Percentiles rank a stretch among this genome's conserved stretches.
phyloP scores from a whole-genome alignment of 2,888 invertebrate genomes.

The Pycnomerus fuliginosus region DNA sequence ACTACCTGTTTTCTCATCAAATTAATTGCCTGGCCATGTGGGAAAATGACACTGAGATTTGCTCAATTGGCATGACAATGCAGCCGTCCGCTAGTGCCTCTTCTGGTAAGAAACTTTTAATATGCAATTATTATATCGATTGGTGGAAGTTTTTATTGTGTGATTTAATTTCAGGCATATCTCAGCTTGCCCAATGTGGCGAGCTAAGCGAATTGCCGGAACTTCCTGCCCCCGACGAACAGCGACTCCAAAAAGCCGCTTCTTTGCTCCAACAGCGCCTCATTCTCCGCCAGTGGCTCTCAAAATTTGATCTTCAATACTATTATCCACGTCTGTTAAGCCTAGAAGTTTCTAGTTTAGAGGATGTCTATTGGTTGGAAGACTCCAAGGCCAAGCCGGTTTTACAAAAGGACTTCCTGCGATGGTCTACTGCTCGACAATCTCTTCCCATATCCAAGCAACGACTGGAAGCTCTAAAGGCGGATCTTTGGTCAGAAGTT shows the following conservation, averaged over 20 bases:
- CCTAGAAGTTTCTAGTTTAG: constrained; percentile 80
- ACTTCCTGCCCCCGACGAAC: constrained; percentile 80
- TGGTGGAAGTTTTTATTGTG: neutral
- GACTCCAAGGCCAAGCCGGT: constrained; percentile 76
- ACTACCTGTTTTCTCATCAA: neutral
- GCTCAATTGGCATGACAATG: constrained; percentile 82
- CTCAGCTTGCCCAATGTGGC: constrained; percentile 78
- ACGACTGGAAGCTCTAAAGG: constrained; percentile 74
- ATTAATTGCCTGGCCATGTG: constrained; percentile 55
- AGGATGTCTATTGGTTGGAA: constrained; percentile 86
- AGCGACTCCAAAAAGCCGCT: constrained; percentile 78
- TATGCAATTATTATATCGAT: neutral
- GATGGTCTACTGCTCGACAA: constrained; percentile 80
- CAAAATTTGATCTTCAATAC: constrained; percentile 70
- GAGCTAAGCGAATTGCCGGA: constrained; percentile 78
- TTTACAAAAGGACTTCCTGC: constrained; percentile 71
- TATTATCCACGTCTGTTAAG: constrained; percentile 73
- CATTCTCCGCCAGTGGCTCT: constrained; percentile 82
- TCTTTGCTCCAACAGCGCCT: constrained; percentile 79
- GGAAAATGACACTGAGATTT: constrained; percentile 75
- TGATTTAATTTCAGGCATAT: constrained; percentile 77
- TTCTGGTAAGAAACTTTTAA: constrained; percentile 62
- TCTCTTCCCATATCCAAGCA: constrained; percentile 80
- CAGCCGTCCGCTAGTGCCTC: constrained; percentile 71
- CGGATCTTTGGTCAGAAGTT: constrained; percentile 82